Evolutionary conservation across 1,140 invertebrate genomes (phyloP).

Genomic region (Neuroterus valhalla): DNA sequence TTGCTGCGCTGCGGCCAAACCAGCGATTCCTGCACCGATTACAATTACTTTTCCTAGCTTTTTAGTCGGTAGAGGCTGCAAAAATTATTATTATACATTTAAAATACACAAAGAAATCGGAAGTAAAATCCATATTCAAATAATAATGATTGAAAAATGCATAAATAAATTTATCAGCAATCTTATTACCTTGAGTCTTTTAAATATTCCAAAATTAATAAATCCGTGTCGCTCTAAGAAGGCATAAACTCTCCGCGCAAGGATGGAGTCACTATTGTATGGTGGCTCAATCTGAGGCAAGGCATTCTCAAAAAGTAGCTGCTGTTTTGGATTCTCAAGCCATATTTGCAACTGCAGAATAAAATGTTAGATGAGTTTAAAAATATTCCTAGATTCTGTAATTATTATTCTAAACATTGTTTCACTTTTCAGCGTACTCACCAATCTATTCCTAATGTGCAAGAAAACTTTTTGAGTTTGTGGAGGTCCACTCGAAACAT

Average conservation of each 20-base stretch:
- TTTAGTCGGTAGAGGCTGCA: conserved; percentile 81
- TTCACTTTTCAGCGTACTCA: conserved; percentile 63
- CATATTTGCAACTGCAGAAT: conserved; percentile 91
- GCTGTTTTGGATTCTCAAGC: conserved; percentile 96
- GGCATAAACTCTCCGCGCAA: conserved; percentile 90
- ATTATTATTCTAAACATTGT: neutral
- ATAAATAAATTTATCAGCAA: conserved; percentile 30
- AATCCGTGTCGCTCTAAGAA: conserved; percentile 97
- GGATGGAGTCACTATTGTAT: conserved; percentile 91
- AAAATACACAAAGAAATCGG: neutral
- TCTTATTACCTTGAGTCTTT: conserved; percentile 82
- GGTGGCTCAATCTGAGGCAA: conserved; percentile 90
- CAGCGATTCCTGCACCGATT: conserved; percentile 96
- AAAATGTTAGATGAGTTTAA: conserved; percentile 41
- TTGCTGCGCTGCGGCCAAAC: conserved; percentile 94
- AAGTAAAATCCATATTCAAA: conserved; percentile 2
- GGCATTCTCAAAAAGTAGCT: conserved; percentile 89
- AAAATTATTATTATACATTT: conserved; percentile 16
- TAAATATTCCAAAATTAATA: conserved; percentile 99
- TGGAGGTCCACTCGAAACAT: conserved; percentile 87
- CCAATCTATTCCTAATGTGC: conserved; percentile 93
- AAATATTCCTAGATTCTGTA: neutral
- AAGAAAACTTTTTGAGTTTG: conserved; percentile 93
- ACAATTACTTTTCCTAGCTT: conserved; percentile 94
- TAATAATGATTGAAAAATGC: neutral